Base-by-base conservation (phyloP, 2,888 invertebrate genomes). In the Mechanitis messenoides region DNA sequence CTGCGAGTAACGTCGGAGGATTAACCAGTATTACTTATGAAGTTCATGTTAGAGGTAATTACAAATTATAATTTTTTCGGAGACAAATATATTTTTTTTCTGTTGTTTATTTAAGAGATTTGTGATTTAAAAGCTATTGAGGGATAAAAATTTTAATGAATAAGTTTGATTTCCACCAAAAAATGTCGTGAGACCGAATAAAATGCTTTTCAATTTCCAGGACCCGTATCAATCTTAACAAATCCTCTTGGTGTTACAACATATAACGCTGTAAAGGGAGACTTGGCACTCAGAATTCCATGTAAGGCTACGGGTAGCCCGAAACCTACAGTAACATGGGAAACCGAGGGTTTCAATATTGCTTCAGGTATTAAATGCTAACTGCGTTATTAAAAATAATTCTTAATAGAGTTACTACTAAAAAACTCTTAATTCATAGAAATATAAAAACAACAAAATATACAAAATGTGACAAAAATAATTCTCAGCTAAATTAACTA, bases 231-330 rank as follows among this genome's bases (percentile, higher is more conserved):
- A 1, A 81, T 83, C 35, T 9, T 42, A 42, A 45, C 62, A 7
- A 68, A 74, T 38, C 47, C 53, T 20, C 45, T 57, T 59, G 42
- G 4, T 60, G 69, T 12, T 33, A 61, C 35, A 64, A 58, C 3
- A 65, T 64, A 71, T 2, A 63, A 46, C 33, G 73, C 69, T 1
- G 71, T 83, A 0, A 45, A 62, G 2, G 78, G 73, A 0, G 83
- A 83, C 54, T 53, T 69, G n/a, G 56, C 70, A 3, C 56, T 79
- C 0, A 68, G 64, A 33, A 70, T 85, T 12, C 75, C 74, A 1
- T 84, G 84, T 66, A 69, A 70, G 20, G 74, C 76, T 1, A 69
- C 62, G 0, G 85, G 84, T 0, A 72, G 65, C 33, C 85, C 85
- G 0, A 72, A 72, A 56, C 85, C 85, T 2, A 62, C 47, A 0